phyloP scores from a whole-genome alignment of 2,113 vertebrate species.

The Fregetta grallaria region DNA sequence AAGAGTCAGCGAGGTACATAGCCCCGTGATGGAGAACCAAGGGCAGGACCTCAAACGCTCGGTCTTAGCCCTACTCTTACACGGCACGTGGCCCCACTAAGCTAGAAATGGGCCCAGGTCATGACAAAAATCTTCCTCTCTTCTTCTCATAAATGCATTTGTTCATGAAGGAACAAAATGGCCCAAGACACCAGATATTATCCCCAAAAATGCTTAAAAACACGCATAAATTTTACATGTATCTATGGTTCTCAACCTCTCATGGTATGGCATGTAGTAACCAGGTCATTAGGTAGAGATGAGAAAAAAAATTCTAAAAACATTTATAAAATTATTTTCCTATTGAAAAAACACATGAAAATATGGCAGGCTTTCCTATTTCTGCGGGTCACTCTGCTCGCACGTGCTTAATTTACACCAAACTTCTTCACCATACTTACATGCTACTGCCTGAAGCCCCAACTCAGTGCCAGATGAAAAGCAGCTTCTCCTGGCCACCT shows the following conservation, averaged over 20 bases:
- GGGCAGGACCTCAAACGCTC: neutral
- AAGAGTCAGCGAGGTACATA: neutral
- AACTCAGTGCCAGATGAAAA: fast-evolving
- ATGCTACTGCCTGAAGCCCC: fast-evolving
- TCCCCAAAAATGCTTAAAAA: neutral
- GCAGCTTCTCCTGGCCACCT: neutral
- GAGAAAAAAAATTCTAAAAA: neutral
- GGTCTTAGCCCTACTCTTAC: neutral
- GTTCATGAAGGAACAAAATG: neutral
- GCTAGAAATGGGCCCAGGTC: neutral
- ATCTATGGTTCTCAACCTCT: neutral
- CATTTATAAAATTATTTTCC: neutral
- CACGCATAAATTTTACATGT: fast-evolving
- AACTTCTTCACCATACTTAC: neutral
- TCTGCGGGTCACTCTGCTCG: neutral
- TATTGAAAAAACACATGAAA: neutral
- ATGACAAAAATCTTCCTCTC: neutral
- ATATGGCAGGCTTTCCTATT: fast-evolving
- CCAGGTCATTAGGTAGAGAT: neutral
- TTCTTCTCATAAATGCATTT: neutral
- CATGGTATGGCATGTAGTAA: fast-evolving
- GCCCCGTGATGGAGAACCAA: fast-evolving
- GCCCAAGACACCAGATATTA: neutral
- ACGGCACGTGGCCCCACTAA: neutral
- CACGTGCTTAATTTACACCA: neutral